Evolutionary conservation across 2,797 vertebrate species (phyloP).

Genomic region (Melanotaenia trifasciata): DNA sequence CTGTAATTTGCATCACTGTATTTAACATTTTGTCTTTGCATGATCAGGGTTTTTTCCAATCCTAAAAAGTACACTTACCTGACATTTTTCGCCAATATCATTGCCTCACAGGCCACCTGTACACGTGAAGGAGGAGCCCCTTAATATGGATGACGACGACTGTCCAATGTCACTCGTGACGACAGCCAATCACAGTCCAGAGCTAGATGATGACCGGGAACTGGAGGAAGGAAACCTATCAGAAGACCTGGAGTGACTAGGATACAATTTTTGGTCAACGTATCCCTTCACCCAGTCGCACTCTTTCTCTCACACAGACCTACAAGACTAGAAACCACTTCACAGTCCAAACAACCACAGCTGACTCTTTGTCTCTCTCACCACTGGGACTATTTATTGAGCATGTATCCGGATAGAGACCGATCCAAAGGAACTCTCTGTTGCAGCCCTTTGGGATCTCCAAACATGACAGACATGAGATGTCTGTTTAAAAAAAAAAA

Average conservation of each 20-base stretch:
- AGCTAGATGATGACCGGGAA: conserved; percentile 98
- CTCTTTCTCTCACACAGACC: conserved; percentile 75
- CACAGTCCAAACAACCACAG: conserved; percentile 90
- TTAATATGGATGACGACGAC: conserved; percentile 97
- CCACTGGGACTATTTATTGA: conserved; percentile 99
- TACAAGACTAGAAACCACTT: conserved; percentile 87
- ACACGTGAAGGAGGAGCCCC: conserved; percentile 98
- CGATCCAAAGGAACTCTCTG: conserved; percentile 94
- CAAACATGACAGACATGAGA: conserved; percentile 90
- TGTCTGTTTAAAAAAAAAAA: conserved; percentile 88
- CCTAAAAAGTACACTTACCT: conserved; percentile 3
- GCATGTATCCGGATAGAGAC: conserved; percentile 94
- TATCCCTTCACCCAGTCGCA: conserved; percentile 76
- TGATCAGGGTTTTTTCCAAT: not conserved
- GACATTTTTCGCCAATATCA: conserved; percentile 27
- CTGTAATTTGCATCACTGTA: not conserved
- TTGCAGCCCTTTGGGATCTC: conserved; percentile 93
- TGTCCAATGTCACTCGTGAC: conserved; percentile 99
- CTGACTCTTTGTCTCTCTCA: conserved; percentile 81
- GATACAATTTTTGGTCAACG: conserved; percentile 71
- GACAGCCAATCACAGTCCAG: conserved; percentile 99
- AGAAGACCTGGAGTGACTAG: conserved; percentile 96
- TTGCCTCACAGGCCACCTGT: conserved; percentile 87
- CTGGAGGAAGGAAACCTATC: conserved; percentile 99
- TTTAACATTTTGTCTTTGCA: not conserved